phyloP scores from a whole-genome alignment of 2,888 invertebrate genomes.

The Caenorhabditis sp. region DNA sequence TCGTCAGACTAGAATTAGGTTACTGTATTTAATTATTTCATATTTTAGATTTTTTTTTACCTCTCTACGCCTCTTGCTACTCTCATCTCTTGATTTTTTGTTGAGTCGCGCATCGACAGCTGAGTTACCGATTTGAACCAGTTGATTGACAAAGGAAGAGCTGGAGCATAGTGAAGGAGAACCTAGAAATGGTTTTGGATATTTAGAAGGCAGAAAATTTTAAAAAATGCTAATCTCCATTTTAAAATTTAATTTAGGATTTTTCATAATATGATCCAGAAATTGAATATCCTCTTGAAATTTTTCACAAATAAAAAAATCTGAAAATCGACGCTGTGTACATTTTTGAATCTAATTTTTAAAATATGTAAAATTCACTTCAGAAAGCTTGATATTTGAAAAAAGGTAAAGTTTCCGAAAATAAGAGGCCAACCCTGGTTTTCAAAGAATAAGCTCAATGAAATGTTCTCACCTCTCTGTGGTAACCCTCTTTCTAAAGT shows the following conservation, averaged over 20 bases:
- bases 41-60: constrained; percentile 3
- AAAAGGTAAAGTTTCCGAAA: too few species aligned
- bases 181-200: too few species aligned
- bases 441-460: not conserved
- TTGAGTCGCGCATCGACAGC: constrained; percentile 34
- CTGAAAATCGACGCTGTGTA: not conserved
- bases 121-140: constrained; percentile 48
- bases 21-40: too few species aligned
- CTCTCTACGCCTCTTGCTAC: constrained; percentile 17
- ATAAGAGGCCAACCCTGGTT: too few species aligned
- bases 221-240: too few species aligned
- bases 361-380: too few species aligned
- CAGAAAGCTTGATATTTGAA: too few species aligned
- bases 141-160: constrained; percentile 49
- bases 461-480: constrained; percentile 23
- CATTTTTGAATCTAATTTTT: too few species aligned
- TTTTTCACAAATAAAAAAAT: not conserved
- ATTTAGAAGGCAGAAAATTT: too few species aligned
- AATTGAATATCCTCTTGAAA: too few species aligned
- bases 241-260: too few species aligned
- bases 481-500: constrained; percentile 1
- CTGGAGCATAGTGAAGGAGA: constrained; percentile 33
- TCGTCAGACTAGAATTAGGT: constrained; percentile 24
- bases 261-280: too few species aligned
- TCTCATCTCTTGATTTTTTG: constrained; percentile 29